Percentiles rank a stretch among this genome's conserved stretches.
Evolutionary conservation across 2,113 vertebrate species (phyloP).

Genomic region (Hyperopisus bebe): DNA sequence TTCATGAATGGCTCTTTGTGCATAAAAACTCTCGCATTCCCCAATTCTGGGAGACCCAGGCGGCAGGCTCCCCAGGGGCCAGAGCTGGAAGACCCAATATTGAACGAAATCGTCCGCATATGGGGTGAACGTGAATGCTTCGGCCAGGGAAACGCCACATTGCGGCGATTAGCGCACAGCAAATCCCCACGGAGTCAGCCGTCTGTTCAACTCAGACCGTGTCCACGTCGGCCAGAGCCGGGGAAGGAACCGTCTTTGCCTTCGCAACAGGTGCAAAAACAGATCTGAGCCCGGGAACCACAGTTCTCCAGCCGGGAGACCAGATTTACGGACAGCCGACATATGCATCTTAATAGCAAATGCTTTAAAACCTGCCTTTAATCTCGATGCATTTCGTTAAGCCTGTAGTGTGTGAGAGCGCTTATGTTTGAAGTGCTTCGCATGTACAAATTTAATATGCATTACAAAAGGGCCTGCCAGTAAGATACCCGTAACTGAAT

Average conservation of each 20-base stretch:
- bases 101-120: not conserved
- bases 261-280: slow-evolving; percentile 69
- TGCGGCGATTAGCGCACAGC: slow-evolving; percentile 3
- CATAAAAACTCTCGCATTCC: not conserved
- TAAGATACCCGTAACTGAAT: not conserved
- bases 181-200: not conserved
- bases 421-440: not conserved
- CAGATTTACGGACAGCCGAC: slow-evolving; percentile 51
- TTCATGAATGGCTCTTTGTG: slow-evolving; percentile 22
- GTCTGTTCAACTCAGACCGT: slow-evolving; percentile 31
- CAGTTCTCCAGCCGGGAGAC: slow-evolving; percentile 39
- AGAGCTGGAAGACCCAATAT: not conserved
- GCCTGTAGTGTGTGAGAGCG: not conserved
- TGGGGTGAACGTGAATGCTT: too few relatives aligned
- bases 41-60: not conserved
- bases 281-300: slow-evolving; percentile 42
- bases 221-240: slow-evolving; percentile 34
- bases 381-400: not conserved
- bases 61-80: not conserved
- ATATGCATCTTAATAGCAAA: slow-evolving; percentile 33
- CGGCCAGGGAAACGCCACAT: not conserved
- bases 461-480: not conserved
- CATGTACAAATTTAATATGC: not conserved
- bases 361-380: slow-evolving; percentile 1
- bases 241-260: slow-evolving; percentile 63